Base-by-base conservation (phyloP, 2,888 invertebrate species). In the Acrobasis consociella region DNA sequence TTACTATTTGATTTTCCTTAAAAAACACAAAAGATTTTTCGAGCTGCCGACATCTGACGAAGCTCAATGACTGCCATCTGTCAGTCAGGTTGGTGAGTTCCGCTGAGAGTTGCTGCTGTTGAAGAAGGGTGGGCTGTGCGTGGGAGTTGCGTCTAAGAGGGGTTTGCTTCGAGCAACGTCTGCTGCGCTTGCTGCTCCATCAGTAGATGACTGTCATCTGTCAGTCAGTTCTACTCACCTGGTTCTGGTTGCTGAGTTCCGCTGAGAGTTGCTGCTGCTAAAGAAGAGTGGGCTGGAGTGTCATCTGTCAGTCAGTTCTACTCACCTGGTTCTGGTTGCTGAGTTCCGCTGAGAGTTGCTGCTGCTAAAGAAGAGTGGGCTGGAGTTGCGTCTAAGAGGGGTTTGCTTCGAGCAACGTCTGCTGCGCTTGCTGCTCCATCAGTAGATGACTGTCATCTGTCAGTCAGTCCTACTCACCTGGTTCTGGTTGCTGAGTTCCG, bases 181-280 rank as follows among this genome's bases (percentile, higher is more conserved):
- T 87, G 85, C 55, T 88, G 87, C 0, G 68, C 71, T 56, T 89
- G 91, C 60, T 90, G 87, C 38, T 89, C 86, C 66, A 90, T 86
- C 7, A 86, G 69, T 68, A 89, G 83, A 78, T 42, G 3, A 5
- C 11, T 1, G 10, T 11, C 10, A 1, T 3, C 11, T 11, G 11
- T 9, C 42, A n/a, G 3, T 11, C 11, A 13, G 11, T 1, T 2
- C 11, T 46, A 46, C 11, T 5, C n/a, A 46, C 93, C 70, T 91
- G 93, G 77, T 85, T 94, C 78, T 91, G 89, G 58, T 82, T 88
- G 69, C 75, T 86, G 67, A 89, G 84, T 66, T 91, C 89, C n/a
- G 83, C 85, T 5, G 85, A 77, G 1, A 89, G 67, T 65, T 91
- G 89, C 64, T 90, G 90, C 64, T 90, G 90, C 70, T 82, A 87